Percentiles rank a stretch among this genome's conserved stretches.
phyloP scores from a whole-genome alignment of 2,113 vertebrate genomes.

The Ptyas mucosa region DNA sequence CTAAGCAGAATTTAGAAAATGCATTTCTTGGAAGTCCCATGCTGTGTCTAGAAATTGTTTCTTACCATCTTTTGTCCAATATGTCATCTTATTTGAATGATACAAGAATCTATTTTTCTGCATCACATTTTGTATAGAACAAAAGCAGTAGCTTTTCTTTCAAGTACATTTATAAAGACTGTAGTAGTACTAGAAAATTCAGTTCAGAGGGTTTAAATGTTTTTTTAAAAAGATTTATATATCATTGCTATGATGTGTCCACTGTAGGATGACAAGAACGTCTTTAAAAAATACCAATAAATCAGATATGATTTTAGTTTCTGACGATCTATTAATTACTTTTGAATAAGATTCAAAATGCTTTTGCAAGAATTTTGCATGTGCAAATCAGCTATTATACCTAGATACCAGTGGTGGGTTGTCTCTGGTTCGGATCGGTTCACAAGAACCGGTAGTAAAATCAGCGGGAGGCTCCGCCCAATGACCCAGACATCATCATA shows the following conservation, averaged over 20 bases:
- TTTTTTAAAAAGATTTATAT: neutral
- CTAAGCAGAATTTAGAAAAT: neutral
- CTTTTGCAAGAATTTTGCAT: neutral
- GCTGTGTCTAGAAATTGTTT: neutral
- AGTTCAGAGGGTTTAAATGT: neutral
- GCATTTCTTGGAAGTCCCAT: neutral
- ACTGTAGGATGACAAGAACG: neutral
- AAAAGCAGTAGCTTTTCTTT: neutral
- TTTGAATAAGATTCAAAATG: neutral
- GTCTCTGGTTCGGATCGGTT: too few species aligned
- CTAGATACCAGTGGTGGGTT: neutral
- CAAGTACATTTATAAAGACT: neutral
- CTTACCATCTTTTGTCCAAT: neutral
- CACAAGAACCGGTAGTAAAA: too few species aligned
- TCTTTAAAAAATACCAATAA: neutral
- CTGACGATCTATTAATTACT: neutral
- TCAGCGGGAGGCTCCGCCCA: too few species aligned
- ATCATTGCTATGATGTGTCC: neutral
- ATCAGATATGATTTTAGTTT: neutral
- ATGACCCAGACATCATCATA: too few species aligned
- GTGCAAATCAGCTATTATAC: neutral
- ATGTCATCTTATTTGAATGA: neutral
- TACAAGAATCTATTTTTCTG: neutral
- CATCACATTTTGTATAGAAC: neutral
- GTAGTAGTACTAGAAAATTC: neutral